phyloP scores from a whole-genome alignment of 2,113 vertebrate species.

The Nannobrachium achirus region DNA sequence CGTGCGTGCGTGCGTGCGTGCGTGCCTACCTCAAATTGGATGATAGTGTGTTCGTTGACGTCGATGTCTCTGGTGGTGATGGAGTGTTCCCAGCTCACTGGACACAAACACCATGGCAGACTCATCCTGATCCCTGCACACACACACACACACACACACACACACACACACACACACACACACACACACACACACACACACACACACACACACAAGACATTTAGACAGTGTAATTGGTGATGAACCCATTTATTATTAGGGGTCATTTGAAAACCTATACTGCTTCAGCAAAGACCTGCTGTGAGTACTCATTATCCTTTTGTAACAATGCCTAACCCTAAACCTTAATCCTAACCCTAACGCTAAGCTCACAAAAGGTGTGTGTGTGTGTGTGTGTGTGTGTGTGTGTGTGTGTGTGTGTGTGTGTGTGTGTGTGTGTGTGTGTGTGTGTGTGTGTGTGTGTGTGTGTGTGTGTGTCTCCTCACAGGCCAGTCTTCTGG shows the following conservation, averaged over 20 bases:
- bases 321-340: too few relatives aligned
- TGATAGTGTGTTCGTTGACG: constrained; percentile 95
- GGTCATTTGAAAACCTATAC: too few relatives aligned
- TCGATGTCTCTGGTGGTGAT: constrained; percentile 93
- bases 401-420: too few relatives aligned
- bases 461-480: constrained; percentile 25
- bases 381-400: too few relatives aligned
- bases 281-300: too few relatives aligned
- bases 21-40: constrained; percentile 93
- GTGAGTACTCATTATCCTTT: too few relatives aligned
- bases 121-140: constrained; percentile 91
- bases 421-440: not conserved
- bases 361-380: too few relatives aligned
- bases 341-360: too few relatives aligned
- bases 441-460: too few relatives aligned
- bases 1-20: not conserved
- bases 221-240: too few relatives aligned
- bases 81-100: constrained; percentile 94
- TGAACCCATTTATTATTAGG: too few relatives aligned
- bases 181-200: not conserved
- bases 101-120: constrained; percentile 98
- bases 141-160: constrained; percentile 30
- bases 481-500: constrained; percentile 93
- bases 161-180: constrained; percentile 18
- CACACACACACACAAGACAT: not conserved